Percentiles rank a stretch among this genome's conserved stretches.
These are phyloP conservation scores for Eulemur mongoz DNA, from an alignment of 2,797 vertebrate genomes.

Conservation along the genomic window DNA sequence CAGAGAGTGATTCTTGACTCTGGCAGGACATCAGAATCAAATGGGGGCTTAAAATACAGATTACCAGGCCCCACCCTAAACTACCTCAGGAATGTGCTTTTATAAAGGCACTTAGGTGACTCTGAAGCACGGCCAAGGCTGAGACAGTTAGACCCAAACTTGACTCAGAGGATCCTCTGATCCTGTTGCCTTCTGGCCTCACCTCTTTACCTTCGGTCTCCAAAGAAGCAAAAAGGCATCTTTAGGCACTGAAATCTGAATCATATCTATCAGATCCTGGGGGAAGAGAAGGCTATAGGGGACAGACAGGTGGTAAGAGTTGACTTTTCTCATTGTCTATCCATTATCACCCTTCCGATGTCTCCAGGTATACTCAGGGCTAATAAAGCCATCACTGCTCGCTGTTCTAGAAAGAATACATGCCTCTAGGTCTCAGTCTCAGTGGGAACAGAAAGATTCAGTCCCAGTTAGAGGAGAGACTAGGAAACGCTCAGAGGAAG, in stretches of 20 bases:
- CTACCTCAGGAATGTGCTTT: not conserved
- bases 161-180: not conserved
- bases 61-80: not conserved
- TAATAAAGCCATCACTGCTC: slow-evolving; percentile 20
- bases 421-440: not conserved
- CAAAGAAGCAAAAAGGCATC: slow-evolving; percentile 48
- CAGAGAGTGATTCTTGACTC: not conserved
- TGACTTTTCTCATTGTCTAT: slow-evolving; percentile 42
- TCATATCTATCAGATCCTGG: not conserved
- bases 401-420: slow-evolving; percentile 7
- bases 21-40: not conserved
- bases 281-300: not conserved
- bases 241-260: slow-evolving; percentile 32
- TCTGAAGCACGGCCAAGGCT: slow-evolving; percentile 21
- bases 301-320: not conserved
- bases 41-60: slow-evolving; percentile 19
- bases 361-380: not conserved
- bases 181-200: not conserved
- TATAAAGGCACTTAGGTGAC: not conserved
- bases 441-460: not conserved
- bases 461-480: not conserved
- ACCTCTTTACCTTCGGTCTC: not conserved
- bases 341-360: not conserved
- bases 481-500: not conserved
- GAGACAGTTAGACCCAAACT: slow-evolving; percentile 10